Evolutionary conservation across 1,140 invertebrate species (phyloP).

Genomic region (Vanessa atalanta): DNA sequence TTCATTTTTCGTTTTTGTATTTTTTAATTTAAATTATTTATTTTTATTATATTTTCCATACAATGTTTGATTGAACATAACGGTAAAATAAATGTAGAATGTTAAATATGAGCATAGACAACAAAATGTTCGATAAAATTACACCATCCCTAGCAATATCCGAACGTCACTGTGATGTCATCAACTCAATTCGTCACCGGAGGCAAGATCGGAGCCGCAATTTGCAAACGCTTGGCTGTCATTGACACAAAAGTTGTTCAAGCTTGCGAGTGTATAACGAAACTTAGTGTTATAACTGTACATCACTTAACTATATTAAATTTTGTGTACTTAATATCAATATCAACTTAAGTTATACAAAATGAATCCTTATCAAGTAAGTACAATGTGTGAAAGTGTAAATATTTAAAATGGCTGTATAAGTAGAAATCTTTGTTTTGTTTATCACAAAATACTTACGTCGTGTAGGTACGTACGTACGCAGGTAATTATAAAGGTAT

Average conservation of each 20-base stretch:
- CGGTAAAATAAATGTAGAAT: no score
- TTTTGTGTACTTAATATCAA: constrained; percentile 13
- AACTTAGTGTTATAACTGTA: neutral
- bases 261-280: neutral
- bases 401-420: constrained; percentile 20
- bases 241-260: neutral
- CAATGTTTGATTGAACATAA: no score
- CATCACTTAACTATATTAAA: neutral
- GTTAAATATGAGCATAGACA: no score
- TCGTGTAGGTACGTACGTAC: neutral
- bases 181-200: neutral
- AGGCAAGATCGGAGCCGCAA: no score
- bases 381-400: constrained; percentile 44
- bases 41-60: no score
- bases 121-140: no score
- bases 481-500: constrained; percentile 24
- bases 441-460: constrained; percentile 59
- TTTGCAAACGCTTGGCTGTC: neutral
- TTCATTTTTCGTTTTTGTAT: no score
- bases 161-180: neutral
- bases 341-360: constrained; percentile 30
- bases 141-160: no score
- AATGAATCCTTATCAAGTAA: constrained; percentile 79
- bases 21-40: no score
- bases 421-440: constrained; percentile 49